Conservation (phyloP, 2,113 vertebrate species). For the Apodemus speciosus region DNA sequence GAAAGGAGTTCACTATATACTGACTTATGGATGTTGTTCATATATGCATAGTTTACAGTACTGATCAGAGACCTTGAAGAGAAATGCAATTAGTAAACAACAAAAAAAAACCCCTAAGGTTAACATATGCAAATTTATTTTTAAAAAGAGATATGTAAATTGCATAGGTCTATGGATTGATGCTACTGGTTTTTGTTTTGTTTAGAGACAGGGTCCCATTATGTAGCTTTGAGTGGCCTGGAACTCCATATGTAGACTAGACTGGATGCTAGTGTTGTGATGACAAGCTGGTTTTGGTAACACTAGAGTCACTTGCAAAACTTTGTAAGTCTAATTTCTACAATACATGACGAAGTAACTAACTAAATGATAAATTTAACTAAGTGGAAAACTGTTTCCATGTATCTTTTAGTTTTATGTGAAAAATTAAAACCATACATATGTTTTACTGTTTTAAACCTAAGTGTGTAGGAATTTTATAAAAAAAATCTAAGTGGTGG, state of each 20-base stretch:
- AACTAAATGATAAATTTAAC: constrained; percentile 27
- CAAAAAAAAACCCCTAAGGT: background rate
- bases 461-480: constrained; percentile 53
- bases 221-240: background rate
- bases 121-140: constrained; percentile 51
- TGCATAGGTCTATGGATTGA: background rate
- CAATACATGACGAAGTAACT: background rate
- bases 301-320: constrained; percentile 1
- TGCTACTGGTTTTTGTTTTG: background rate
- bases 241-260: background rate
- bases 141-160: constrained; percentile 29
- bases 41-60: constrained; percentile 9
- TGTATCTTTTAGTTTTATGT: constrained; percentile 37
- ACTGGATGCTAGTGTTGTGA: background rate
- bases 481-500: background rate
- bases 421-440: background rate
- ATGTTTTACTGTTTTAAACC: constrained; percentile 52
- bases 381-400: constrained; percentile 15
- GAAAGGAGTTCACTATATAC: constrained; percentile 42
- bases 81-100: constrained; percentile 36
- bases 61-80: constrained; percentile 46
- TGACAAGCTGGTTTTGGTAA: constrained; percentile 54
- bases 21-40: constrained; percentile 21
- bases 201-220: background rate
- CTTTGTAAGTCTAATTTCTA: constrained; percentile 46